Conservation (phyloP, 2,113 vertebrate genomes). For the Prunella himalayana region DNA sequence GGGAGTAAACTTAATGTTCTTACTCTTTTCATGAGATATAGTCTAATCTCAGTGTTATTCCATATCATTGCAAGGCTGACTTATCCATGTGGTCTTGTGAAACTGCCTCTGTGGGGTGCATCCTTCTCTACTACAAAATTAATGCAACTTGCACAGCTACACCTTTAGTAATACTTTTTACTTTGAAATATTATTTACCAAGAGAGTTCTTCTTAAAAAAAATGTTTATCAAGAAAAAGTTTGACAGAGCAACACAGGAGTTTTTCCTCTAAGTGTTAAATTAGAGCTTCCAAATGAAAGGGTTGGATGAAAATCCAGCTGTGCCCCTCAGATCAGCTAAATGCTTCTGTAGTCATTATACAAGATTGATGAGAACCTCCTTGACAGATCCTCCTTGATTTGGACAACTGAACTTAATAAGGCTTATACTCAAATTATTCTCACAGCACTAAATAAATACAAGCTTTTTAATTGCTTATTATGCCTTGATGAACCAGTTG, state of each 20-base stretch:
- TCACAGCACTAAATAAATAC: background rate
- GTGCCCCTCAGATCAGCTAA: slow-evolving; percentile 54
- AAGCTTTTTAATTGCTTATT: background rate
- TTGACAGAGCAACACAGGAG: slow-evolving; percentile 20
- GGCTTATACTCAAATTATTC: background rate
- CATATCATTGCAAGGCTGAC: background rate
- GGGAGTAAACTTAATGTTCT: background rate
- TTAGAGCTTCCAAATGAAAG: slow-evolving; percentile 49
- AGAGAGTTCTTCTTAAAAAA: background rate
- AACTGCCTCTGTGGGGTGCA: background rate
- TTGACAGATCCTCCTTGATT: slow-evolving; percentile 52
- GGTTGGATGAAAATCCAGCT: slow-evolving; percentile 57
- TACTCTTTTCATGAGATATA: background rate
- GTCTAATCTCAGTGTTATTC: background rate
- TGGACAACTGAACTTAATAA: slow-evolving; percentile 31
- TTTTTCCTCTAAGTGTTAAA: slow-evolving; percentile 44
- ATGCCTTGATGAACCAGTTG: background rate
- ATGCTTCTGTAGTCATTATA: slow-evolving; percentile 45
- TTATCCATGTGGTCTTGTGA: background rate
- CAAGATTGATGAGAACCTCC: slow-evolving; percentile 46
- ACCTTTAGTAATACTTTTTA: background rate
- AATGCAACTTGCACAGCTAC: background rate
- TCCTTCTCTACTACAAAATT: background rate
- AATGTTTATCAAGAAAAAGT: slow-evolving; percentile 5
- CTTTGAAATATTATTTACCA: slow-evolving; percentile 2